phyloP scores from a whole-genome alignment of 1,140 invertebrate genomes.

The Aphelenchoides fujianensis region DNA sequence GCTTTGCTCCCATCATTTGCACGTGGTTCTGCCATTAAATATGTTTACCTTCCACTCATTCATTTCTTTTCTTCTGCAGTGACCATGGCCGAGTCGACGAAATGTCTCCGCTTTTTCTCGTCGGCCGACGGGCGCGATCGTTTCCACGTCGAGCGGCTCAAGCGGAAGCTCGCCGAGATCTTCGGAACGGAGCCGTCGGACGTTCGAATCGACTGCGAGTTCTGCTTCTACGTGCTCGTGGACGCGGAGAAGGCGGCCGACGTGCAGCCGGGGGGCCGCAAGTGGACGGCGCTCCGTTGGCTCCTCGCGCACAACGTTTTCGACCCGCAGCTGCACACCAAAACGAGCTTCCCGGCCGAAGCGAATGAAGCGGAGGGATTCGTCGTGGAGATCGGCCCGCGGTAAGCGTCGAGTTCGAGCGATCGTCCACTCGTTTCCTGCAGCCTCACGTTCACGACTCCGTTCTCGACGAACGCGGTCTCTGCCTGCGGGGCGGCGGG shows the following conservation, averaged over 20 bases:
- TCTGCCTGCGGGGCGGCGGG: constrained; percentile 44
- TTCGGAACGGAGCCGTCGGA: constrained; percentile 18
- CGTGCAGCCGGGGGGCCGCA: not conserved
- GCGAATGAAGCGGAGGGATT: constrained; percentile 17
- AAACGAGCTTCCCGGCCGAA: too few species aligned
- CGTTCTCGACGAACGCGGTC: constrained; percentile 57
- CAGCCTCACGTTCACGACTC: constrained; percentile 53
- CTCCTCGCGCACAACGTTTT: constrained; percentile 25
- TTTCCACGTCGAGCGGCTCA: constrained; percentile 1
- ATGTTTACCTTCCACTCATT: too few species aligned
- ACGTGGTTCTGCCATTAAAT: too few species aligned
- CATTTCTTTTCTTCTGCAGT: too few species aligned
- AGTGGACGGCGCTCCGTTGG: constrained; percentile 1
- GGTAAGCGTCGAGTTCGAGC: too few species aligned
- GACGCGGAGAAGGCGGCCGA: not conserved
- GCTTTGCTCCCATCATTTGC: too few species aligned
- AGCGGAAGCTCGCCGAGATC: not conserved
- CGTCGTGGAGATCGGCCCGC: constrained; percentile 28
- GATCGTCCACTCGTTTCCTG: constrained; percentile 9
- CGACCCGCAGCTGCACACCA: constrained; percentile 6
- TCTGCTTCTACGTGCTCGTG: constrained; percentile 16
- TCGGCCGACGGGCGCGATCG: not conserved
- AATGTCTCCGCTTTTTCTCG: constrained; percentile 4
- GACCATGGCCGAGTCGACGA: too few species aligned
- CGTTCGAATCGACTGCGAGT: not conserved